phyloP scores from a whole-genome alignment of 2,888 invertebrate species.

The Frankliniella fusca region DNA sequence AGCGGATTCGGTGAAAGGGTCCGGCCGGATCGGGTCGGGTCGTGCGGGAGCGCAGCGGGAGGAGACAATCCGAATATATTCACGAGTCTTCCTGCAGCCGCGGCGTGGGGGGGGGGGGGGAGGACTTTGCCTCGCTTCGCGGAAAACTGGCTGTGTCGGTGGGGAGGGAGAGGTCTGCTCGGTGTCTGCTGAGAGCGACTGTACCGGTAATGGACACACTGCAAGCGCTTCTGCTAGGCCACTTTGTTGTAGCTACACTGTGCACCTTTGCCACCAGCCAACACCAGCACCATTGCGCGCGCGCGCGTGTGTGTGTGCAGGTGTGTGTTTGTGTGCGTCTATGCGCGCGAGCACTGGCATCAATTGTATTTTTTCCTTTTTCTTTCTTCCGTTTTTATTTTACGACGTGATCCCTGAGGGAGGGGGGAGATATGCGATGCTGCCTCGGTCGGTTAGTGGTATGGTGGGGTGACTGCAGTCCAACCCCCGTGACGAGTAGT shows the following conservation, averaged over 20 bases:
- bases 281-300: too few species aligned
- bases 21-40: too few species aligned
- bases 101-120: background rate
- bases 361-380: constrained; percentile 9
- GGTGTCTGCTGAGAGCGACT: background rate
- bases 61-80: too few species aligned
- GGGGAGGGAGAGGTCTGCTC: background rate
- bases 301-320: background rate
- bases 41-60: too few species aligned
- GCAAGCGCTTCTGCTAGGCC: background rate
- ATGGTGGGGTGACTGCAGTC: background rate
- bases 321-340: background rate
- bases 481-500: background rate
- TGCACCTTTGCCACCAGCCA: background rate
- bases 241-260: constrained; percentile 5
- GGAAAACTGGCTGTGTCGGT: background rate
- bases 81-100: background rate
- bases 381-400: background rate
- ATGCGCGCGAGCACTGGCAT: background rate
- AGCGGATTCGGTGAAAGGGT: too few species aligned
- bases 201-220: constrained; percentile 3
- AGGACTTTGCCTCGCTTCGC: background rate
- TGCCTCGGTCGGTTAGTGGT: constrained; percentile 6
- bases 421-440: background rate
- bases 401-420: background rate